Conservation (phyloP, 1,140 invertebrate genomes). For the Harpegnathos saltator region DNA sequence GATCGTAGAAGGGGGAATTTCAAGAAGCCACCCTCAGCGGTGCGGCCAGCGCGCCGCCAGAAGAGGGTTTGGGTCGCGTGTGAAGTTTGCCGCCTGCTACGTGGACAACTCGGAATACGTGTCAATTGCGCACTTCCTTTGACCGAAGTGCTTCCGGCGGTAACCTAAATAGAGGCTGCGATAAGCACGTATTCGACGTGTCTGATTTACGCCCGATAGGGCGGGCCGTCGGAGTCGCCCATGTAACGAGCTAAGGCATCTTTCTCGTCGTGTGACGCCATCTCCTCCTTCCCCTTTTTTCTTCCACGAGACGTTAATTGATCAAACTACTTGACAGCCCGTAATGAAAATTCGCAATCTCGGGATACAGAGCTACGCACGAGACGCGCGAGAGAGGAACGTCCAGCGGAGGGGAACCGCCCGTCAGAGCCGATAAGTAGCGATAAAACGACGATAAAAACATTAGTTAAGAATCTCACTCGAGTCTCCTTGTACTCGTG, state of each 20-base stretch:
- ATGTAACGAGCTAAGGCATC: slow-evolving; percentile 26
- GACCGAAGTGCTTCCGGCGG: not conserved
- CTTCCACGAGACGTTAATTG: slow-evolving; percentile 1
- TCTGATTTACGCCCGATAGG: slow-evolving; percentile 32
- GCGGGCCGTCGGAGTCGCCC: not conserved
- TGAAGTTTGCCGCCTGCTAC: not conserved
- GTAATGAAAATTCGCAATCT: slow-evolving; percentile 8
- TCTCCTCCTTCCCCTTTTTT: not conserved
- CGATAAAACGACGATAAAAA: too few species aligned
- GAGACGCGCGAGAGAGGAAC: not conserved
- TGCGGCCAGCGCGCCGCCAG: not conserved
- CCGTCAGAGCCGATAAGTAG: slow-evolving; percentile 22
- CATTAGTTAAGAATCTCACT: slow-evolving; percentile 45
- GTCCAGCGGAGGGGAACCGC: not conserved
- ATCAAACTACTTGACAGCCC: not conserved
- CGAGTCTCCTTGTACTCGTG: not conserved
- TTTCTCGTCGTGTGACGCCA: not conserved
- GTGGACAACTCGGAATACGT: slow-evolving; percentile 13
- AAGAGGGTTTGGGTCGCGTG: not conserved
- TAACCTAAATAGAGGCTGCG: slow-evolving; percentile 6
- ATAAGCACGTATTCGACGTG: slow-evolving; percentile 29
- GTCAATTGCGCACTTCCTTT: slow-evolving; percentile 13
- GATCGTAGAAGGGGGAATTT: slow-evolving; percentile 20
- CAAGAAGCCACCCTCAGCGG: slow-evolving; percentile 8
- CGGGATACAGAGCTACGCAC: not conserved